Conservation (phyloP, 2,797 vertebrate genomes). For the Antennarius maculatus region DNA sequence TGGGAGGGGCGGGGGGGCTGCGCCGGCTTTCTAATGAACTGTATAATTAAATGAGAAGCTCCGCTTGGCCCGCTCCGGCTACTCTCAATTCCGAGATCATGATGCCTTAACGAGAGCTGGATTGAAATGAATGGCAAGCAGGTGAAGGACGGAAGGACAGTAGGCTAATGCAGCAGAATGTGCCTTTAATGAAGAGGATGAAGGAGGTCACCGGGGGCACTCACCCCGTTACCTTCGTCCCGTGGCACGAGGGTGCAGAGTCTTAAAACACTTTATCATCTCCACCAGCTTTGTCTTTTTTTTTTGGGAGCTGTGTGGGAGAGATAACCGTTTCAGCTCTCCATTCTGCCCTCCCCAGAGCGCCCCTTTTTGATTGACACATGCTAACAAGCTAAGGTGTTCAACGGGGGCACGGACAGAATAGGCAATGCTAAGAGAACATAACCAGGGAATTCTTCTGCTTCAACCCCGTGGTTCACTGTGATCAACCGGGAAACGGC, state of each 20-base stretch:
- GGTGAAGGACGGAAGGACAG: slow-evolving; percentile 72
- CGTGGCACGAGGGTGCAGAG: neutral
- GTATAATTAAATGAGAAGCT: slow-evolving; percentile 76
- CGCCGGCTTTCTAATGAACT: slow-evolving; percentile 66
- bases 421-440: slow-evolving; percentile 64
- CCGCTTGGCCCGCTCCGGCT: slow-evolving; percentile 36
- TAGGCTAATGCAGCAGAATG: slow-evolving; percentile 54
- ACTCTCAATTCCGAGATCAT: slow-evolving; percentile 24
- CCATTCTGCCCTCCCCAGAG: slow-evolving; percentile 64
- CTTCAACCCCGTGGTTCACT: slow-evolving; percentile 41
- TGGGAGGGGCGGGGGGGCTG: neutral
- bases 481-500: slow-evolving; percentile 35
- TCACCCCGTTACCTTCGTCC: slow-evolving; percentile 20
- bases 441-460: slow-evolving; percentile 64
- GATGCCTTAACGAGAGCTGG: slow-evolving; percentile 57
- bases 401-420: slow-evolving; percentile 54
- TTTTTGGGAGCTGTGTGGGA: slow-evolving; percentile 44
- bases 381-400: slow-evolving; percentile 80
- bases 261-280: slow-evolving; percentile 1
- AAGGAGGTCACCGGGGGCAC: slow-evolving; percentile 49
- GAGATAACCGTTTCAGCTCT: slow-evolving; percentile 60
- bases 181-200: slow-evolving; percentile 75
- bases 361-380: slow-evolving; percentile 73
- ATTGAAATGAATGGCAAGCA: slow-evolving; percentile 69
- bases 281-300: slow-evolving; percentile 2